Conservation (phyloP, 1,140 invertebrate genomes). For the Drosophila malerkotliana region DNA sequence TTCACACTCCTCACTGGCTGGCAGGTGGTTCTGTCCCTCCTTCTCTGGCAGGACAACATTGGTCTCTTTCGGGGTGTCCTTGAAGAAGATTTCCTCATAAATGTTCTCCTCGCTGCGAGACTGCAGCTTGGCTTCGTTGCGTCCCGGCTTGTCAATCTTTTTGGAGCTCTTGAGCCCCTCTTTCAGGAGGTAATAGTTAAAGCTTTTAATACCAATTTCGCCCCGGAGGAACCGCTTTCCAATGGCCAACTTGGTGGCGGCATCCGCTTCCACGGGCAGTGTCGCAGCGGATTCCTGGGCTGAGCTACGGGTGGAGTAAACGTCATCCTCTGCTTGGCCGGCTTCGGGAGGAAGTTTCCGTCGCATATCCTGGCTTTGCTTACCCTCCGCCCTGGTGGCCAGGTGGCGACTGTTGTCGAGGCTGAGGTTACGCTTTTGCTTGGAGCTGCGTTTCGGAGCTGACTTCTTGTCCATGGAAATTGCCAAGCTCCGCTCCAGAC, state of each 20-base stretch:
- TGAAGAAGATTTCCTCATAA: constrained; percentile 83
- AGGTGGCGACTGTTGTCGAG: constrained; percentile 64
- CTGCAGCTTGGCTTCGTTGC: constrained; percentile 46
- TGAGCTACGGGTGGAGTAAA: constrained; percentile 59
- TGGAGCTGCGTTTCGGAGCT: constrained; percentile 62
- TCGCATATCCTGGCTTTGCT: constrained; percentile 23
- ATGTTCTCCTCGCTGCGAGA: constrained; percentile 83
- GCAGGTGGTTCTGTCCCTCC: constrained; percentile 20
- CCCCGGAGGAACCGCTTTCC: constrained; percentile 77
- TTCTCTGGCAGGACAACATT: constrained; percentile 29
- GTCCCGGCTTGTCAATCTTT: constrained; percentile 64
- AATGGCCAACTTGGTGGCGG: constrained; percentile 69
- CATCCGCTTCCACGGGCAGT: neutral
- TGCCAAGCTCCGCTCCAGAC: constrained; percentile 65
- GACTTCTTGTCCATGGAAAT: constrained; percentile 49
- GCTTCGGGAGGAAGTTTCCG: neutral
- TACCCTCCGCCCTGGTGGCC: constrained; percentile 2
- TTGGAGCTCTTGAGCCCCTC: constrained; percentile 81
- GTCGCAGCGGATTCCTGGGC: constrained; percentile 48
- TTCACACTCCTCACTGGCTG: constrained; percentile 61
- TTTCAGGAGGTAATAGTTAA: constrained; percentile 83
- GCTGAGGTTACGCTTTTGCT: constrained; percentile 79
- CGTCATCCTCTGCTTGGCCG: constrained; percentile 45
- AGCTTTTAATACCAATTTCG: constrained; percentile 84
- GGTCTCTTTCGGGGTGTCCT: constrained; percentile 68